Conservation (phyloP, 1,140 invertebrate species). For the Hermatobates lingyangjiaoensis region DNA sequence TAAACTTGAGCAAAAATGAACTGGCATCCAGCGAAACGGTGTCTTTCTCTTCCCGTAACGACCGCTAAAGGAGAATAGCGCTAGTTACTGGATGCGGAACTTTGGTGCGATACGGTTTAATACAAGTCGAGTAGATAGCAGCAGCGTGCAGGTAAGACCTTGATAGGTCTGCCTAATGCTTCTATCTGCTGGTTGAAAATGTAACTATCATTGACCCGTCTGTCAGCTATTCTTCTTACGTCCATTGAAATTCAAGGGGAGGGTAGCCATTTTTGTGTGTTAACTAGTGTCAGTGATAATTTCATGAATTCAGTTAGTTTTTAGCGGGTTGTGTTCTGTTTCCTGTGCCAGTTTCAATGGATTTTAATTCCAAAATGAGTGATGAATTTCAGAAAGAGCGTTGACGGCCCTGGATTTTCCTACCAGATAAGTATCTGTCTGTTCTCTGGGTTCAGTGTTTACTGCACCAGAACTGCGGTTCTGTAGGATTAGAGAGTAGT, state of each 20-base stretch:
- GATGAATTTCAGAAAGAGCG: constrained; percentile 7
- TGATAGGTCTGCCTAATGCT: constrained; percentile 5
- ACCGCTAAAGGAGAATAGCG: too few relatives aligned
- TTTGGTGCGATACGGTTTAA: background rate
- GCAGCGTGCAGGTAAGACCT: background rate
- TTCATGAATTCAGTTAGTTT: background rate
- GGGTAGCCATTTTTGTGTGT: constrained; percentile 20
- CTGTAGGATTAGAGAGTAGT: constrained; percentile 16
- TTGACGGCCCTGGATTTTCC: constrained; percentile 8
- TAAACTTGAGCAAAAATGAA: too few relatives aligned
- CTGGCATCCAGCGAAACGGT: too few relatives aligned
- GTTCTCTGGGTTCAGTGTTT: constrained; percentile 5
- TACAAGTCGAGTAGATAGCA: background rate
- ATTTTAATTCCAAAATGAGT: constrained; percentile 5
- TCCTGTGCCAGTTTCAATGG: constrained; percentile 5
- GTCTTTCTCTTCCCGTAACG: too few relatives aligned
- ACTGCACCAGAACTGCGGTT: constrained; percentile 20
- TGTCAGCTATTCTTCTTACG: constrained; percentile 16
- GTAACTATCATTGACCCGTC: constrained; percentile 22
- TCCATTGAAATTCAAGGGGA: constrained; percentile 19
- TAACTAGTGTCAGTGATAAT: constrained; percentile 7
- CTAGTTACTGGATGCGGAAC: background rate
- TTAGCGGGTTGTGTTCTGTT: constrained; percentile 1
- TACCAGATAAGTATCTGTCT: background rate
- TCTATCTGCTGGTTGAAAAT: constrained; percentile 6